Base-by-base conservation (phyloP, 2,888 invertebrate species). In the Folsomia manolachei region DNA sequence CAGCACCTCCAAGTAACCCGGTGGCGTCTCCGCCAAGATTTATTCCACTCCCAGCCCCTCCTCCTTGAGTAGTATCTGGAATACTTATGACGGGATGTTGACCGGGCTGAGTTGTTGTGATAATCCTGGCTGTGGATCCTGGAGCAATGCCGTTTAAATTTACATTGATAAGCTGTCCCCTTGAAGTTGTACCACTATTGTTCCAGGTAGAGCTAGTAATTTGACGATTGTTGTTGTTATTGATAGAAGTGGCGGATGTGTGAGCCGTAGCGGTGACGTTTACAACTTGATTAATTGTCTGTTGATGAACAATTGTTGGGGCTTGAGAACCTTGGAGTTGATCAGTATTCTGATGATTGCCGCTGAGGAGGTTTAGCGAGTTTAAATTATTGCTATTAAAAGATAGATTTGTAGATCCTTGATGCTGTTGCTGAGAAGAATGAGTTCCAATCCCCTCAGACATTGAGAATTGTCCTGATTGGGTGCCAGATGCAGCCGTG, bases 31-130 rank as follows among this genome's bases (percentile, higher is more conserved):
- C 71, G 23, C 63, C 67, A 11, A 23, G 56, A 23, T 70, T 70
- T 39, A 39, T 14, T 4, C 39, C 14, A n/a, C n/a, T n/a, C 2
- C n/a, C 39, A 21, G n/a, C 27, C 9, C 24, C 61, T 53, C 75
- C 73, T 27, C 73, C 73, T 66, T 80, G 80, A 1, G 81, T 80
- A 51, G 79, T 79, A 63, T 81, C 81, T 26, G 81, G 79, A 64
- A 80, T 80, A 74, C 78, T 78, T n/a, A 81, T 80, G 9, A 81
- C 80, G 24, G 79, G 79, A 71, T 79, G 78, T 63, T 80, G 79
- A 63, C 81, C 81, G 68, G 81, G 79, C 69, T 78, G 78, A 1
- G 69, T 69, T 18, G 78, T 78, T 52, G 78, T 78, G 39, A 79
- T 81, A 25, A 79, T 81, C 74, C 78, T 72, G 63, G 77, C 75